Base-by-base conservation (phyloP, 2,888 invertebrate species). In the Muschampia plurimacula region DNA sequence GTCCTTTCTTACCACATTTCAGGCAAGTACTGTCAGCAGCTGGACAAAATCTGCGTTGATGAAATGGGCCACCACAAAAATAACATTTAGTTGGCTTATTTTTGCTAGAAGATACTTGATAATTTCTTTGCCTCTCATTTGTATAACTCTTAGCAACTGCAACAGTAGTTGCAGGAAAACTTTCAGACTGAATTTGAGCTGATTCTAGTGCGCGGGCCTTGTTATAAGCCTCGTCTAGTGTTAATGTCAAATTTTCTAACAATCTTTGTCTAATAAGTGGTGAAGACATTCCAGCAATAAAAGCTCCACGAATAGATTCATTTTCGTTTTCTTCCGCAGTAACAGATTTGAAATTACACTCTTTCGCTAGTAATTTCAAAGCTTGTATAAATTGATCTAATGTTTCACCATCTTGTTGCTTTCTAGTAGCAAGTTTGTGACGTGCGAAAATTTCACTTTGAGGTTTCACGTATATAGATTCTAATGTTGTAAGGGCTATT, bases 291-390 rank as follows among this genome's bases (percentile, higher is more conserved):
- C 62, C 62, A 41, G 62, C 39, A 10, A 63, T n/a, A 9, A 63
- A 63, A n/a, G 62, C 62, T n/a, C 36, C 62, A 36, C 62, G 36
- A 41, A 63, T 36, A 8, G 36, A 63, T 9, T 63, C 62, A 5
- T 63, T 63, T 36, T 66, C 39, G 39, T 66, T 52, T 52, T 66
- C 52, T 39, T 66, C 52, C 10, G 66, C 55, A 9, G 66, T 32
- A 1, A 66, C 66, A 8, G 55, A 36, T 22, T 66, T 66, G 28
- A 66, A 66, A 55, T 66, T 52, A 66, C 66, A 66, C 15, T 66
- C 66, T n/a, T 66, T 52, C 5, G 66, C 66, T 55, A 66, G 10
- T 44, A 66, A 10, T 22, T 52, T 55, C 2, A 66, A 36, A n/a
- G 36, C 62, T 63, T 63, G 39, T 15, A 63, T 41, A 9, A 36